Conservation (phyloP, 1,140 invertebrate genomes). For the Aphaenogaster floridana region DNA sequence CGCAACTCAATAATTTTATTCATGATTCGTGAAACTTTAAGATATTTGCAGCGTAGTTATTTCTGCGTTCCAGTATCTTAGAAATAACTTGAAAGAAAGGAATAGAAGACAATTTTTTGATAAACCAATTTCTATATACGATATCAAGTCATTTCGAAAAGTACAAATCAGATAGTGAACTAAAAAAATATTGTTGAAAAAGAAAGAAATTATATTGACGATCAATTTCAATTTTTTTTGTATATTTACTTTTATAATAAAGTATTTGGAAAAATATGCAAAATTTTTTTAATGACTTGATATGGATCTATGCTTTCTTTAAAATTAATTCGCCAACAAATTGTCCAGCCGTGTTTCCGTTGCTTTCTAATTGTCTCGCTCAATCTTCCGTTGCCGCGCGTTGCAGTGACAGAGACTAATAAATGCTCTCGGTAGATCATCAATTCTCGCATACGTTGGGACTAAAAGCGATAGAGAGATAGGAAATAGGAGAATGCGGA, state of each 20-base stretch:
- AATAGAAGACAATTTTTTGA: conserved; percentile 1
- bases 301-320: neutral
- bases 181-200: neutral
- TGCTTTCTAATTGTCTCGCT: conserved; percentile 49
- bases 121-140: conserved; percentile 1
- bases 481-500: conserved; percentile 11
- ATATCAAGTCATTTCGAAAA: neutral
- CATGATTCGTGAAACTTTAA: neutral
- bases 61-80: conserved; percentile 25
- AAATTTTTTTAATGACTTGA: neutral
- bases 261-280: neutral
- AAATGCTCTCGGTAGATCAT: conserved; percentile 66
- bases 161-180: neutral
- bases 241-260: conserved; percentile 7
- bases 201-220: neutral
- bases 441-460: conserved; percentile 49
- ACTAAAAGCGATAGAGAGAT: conserved; percentile 22
- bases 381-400: conserved; percentile 59
- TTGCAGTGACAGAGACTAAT: conserved; percentile 72
- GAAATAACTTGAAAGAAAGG: neutral
- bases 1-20: neutral
- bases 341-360: neutral
- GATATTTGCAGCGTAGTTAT: neutral
- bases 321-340: neutral
- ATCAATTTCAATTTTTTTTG: neutral